These are phyloP conservation scores for Tenthredo scrophulariae DNA, from an alignment of 2,888 invertebrate genomes.

Conservation along the genomic window DNA sequence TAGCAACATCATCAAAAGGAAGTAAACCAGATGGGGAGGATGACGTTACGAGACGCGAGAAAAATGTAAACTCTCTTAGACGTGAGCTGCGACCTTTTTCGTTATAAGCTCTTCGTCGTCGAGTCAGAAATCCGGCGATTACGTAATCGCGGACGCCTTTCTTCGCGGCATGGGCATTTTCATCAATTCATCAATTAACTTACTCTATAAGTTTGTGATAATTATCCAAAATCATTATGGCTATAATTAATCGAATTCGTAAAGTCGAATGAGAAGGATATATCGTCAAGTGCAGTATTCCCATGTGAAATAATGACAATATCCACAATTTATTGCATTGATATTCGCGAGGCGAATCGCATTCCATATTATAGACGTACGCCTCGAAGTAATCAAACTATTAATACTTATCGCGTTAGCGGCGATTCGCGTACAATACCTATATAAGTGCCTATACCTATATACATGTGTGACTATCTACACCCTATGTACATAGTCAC, in stretches of 20 bases:
- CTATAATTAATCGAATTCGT: background rate
- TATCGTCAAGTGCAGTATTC: background rate
- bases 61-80: conserved; percentile 55
- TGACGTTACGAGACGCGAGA: conserved; percentile 57
- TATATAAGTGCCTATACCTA: background rate
- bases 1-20: conserved; percentile 55
- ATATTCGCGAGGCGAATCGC: background rate
- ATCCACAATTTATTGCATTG: background rate
- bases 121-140: conserved; percentile 17
- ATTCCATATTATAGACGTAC: background rate
- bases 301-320: background rate
- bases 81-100: background rate
- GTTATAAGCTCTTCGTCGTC: conserved; percentile 1
- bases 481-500: too few relatives aligned
- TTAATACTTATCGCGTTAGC: background rate
- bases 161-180: background rate
- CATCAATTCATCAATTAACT: background rate
- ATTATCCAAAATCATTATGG: too few relatives aligned
- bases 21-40: conserved; percentile 60
- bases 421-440: conserved; percentile 17
- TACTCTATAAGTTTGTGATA: background rate
- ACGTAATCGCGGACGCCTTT: conserved; percentile 27
- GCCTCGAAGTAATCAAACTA: background rate
- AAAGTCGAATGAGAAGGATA: too few relatives aligned
- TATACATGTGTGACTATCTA: too few relatives aligned